Evolutionary conservation across 1,140 invertebrate species (phyloP).

Genomic region (Micrasema longulum): DNA sequence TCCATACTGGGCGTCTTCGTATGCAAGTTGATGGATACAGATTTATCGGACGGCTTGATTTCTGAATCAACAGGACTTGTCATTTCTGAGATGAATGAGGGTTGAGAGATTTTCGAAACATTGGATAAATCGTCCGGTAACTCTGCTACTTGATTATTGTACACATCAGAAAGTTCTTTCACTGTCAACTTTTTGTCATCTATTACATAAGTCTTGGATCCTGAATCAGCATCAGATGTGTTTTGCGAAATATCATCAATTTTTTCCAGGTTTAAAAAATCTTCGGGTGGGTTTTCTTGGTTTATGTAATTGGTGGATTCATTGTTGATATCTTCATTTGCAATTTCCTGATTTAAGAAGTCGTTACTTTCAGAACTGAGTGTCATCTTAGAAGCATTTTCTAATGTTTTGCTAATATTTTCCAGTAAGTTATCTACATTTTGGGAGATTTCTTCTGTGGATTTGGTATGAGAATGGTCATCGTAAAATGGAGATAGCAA

Average conservation of each 20-base stretch:
- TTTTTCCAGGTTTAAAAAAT: constrained; percentile 23
- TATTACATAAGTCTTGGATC: constrained; percentile 46
- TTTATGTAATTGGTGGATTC: too few relatives aligned
- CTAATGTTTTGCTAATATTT: constrained; percentile 49
- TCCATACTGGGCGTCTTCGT: constrained; percentile 71
- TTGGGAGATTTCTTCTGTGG: constrained; percentile 51
- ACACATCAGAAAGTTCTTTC: constrained; percentile 40
- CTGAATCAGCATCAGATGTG: constrained; percentile 26
- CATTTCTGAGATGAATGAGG: constrained; percentile 63
- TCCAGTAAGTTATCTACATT: constrained; percentile 50
- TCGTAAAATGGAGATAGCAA: constrained; percentile 47
- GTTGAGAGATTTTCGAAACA: constrained; percentile 62
- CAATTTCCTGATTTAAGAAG: constrained; percentile 35
- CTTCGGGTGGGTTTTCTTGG: constrained; percentile 26
- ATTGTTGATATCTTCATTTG: constrained; percentile 33
- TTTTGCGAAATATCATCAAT: constrained; percentile 29
- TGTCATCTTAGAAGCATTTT: constrained; percentile 51
- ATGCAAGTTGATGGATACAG: constrained; percentile 58
- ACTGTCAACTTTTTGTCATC: constrained; percentile 38
- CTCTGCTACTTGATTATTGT: constrained; percentile 43
- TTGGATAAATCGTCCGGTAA: constrained; percentile 57
- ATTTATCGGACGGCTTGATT: constrained; percentile 52
- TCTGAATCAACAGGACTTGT: constrained; percentile 64
- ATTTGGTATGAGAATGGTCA: constrained; percentile 48
- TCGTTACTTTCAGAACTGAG: constrained; percentile 42